Evolutionary conservation across 2,888 invertebrate species (phyloP).

Genomic region (Lysandra bellargus): DNA sequence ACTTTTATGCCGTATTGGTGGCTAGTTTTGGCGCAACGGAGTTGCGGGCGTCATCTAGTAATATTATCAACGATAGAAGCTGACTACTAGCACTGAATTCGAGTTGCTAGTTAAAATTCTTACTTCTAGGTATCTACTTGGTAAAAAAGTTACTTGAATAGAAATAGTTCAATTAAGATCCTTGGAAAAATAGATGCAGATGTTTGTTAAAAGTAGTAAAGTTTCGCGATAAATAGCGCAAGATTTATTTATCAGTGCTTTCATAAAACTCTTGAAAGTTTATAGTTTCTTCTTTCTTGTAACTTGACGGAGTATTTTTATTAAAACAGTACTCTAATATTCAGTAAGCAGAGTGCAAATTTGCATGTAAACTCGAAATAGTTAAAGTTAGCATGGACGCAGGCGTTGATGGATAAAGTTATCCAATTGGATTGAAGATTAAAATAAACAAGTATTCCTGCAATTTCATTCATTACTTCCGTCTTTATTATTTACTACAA

Average conservation of each 20-base stretch:
- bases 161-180: background rate
- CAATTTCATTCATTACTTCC: background rate
- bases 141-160: background rate
- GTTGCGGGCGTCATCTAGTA: too few species aligned
- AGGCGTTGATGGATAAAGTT: constrained; percentile 5
- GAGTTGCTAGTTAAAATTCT: too few species aligned
- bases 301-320: background rate
- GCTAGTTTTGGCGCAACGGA: too few species aligned
- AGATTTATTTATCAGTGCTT: background rate
- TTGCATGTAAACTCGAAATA: background rate
- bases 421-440: constrained; percentile 9
- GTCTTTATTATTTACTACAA: background rate
- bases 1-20: too few species aligned
- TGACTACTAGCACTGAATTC: too few species aligned
- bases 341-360: background rate
- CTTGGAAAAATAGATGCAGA: background rate
- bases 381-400: background rate
- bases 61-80: too few species aligned
- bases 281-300: background rate
- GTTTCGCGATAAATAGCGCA: background rate
- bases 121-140: too few species aligned
- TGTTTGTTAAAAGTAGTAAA: background rate
- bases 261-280: background rate
- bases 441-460: background rate
- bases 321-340: background rate